These are phyloP conservation scores for Palaemon carinicauda DNA, from an alignment of 1,140 invertebrate genomes.

Conservation along the genomic window DNA sequence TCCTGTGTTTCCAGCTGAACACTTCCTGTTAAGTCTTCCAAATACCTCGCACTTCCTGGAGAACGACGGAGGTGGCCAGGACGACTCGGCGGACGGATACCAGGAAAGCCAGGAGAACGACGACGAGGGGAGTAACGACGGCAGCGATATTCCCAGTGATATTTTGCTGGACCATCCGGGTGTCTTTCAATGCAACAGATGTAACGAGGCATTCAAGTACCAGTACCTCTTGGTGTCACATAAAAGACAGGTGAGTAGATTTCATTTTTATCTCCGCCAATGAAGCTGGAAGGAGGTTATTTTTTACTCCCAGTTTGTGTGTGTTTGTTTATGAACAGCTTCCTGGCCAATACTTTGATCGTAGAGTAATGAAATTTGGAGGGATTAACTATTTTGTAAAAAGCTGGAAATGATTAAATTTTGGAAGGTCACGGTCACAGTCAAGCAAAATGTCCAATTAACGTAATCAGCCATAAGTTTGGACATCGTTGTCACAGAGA, in stretches of 20 bases:
- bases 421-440: too few relatives aligned
- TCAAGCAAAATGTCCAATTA: too few relatives aligned
- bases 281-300: too few relatives aligned
- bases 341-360: too few relatives aligned
- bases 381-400: too few relatives aligned
- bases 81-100: not conserved
- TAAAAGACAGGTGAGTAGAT: constrained; percentile 41
- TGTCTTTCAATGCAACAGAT: constrained; percentile 53
- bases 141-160: constrained; percentile 29
- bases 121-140: constrained; percentile 12
- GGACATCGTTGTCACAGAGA: too few relatives aligned
- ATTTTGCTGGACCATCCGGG: constrained; percentile 47
- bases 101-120: constrained; percentile 23
- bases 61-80: not conserved
- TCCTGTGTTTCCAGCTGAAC: constrained; percentile 52
- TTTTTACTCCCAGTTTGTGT: too few relatives aligned
- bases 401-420: too few relatives aligned
- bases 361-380: too few relatives aligned
- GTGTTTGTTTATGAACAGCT: too few relatives aligned
- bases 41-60: constrained; percentile 41
- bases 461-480: too few relatives aligned
- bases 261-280: too few relatives aligned
- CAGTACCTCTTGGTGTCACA: constrained; percentile 53
- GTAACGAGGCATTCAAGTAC: constrained; percentile 55
- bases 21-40: constrained; percentile 54